Base-by-base conservation (phyloP, 2,797 vertebrate genomes). In the Ataeniobius toweri region DNA sequence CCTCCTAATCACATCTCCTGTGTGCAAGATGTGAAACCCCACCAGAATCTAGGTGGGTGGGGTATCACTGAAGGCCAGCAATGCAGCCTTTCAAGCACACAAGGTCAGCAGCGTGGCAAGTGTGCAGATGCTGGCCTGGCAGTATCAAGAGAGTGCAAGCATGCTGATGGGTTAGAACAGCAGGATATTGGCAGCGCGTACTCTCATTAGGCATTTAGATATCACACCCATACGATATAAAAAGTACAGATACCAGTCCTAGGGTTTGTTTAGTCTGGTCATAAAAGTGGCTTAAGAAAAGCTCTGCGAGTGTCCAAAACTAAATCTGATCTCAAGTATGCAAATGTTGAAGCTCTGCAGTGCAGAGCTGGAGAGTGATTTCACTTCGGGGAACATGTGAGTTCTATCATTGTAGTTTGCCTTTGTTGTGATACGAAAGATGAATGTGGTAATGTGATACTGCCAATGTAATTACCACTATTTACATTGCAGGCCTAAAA, bases 51-150 rank as follows among this genome's bases (percentile, higher is more conserved):
- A 31, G 36, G 72, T 51, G 6, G 85, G 46, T 55, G 6, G 85
- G 46, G 56, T 88, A 77, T 91, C 82, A 80, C 59, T 84, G 81
- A 79, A 79, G 77, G 83, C 80, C 76, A 51, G 86, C n/a, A 3
- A 7, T 36, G 73, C 75, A 82, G 82, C 82, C 80, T 90, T 77
- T 41, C n/a, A 82, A 78, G 76, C 79, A 65, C 85, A 75, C 88
- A 86, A 88, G 89, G 91, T 94, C 93, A 92, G 92, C 83, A 80
- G 86, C 73, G 82, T 75, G 71, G 85, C 80, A 74, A 84, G 83
- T 73, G 84, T 85, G 82, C 85, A 82, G 85, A 80, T 88, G 88
- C 89, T 89, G 81, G 81, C 39, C 83, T 50, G 68, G 86, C 89
- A 86, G 77, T 77, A 89, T 86, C 80, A 79, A 77, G 74, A 71